Evolutionary conservation across 2,888 invertebrate species (phyloP), one percentile per base, ranked within the genome.

Genomic region (Cheilosia soror): DNA sequence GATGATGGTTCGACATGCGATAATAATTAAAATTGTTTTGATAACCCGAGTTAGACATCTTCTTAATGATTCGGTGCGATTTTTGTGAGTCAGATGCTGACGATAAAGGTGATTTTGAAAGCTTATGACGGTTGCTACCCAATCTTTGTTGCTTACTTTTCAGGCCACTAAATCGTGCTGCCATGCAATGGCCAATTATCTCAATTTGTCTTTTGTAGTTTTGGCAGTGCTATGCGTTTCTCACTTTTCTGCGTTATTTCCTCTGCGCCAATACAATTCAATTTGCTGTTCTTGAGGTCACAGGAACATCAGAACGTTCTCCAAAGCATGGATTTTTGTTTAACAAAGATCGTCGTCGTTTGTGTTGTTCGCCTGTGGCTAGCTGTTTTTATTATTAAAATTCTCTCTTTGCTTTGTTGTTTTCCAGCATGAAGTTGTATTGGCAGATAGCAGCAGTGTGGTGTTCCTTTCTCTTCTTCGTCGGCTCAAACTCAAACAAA

Each of bases 31-130:
- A 89, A 25, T 84, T 71, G 69, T 88, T 88, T 37, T 89, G 88
- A 73, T 89, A 89, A 58, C 89, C 88, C 31, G 89, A 88, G 65
- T 88, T 89, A 60, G 89, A 89, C 89, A 89, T 89, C 40, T 69
- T 87, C 76, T 86, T 62, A 55, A 62, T 68, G 73, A 44, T 72
- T 27, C 15, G 68, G 13, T 49, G 13, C 60, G 73, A 68, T 29
- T 65, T 73, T 29, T 44, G 51, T 53, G 66, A 25, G 20, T 77
- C 58, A 31, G 60, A 47, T 25, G 37, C 20, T 25, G 49, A 44
- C 53, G 42, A 63, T 5, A 80, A 76, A 27, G 55, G 37, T 0
- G 55, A 37, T 40, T 58, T 20, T 40, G 55, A 76, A 55, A 71
- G 37, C 33, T 72, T 81, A 49, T 72, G 77, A 57, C 80, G 72